A percentile compares a stretch with the other conserved stretches of the same genome.
These are phyloP conservation scores for Thripadectes ignobilis DNA, from an alignment of 2,797 vertebrate species.

Conservation along the genomic window DNA sequence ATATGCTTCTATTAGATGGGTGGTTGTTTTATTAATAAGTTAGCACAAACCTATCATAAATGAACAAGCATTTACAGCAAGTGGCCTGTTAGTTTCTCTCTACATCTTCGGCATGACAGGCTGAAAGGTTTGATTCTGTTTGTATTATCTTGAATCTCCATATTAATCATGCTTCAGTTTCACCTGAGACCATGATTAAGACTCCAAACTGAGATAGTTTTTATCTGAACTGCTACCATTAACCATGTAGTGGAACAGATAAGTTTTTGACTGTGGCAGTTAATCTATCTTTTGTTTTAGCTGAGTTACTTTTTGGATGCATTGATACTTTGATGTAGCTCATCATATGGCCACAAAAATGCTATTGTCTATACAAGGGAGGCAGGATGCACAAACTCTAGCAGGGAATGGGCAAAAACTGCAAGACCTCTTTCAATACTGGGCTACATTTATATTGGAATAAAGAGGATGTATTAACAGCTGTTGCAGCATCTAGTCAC, in stretches of 20 bases:
- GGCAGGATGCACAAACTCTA: background rate
- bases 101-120: background rate
- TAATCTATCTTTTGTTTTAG: background rate
- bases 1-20: background rate
- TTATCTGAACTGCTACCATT: background rate
- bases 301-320: background rate
- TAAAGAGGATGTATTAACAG: background rate
- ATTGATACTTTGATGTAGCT: background rate
- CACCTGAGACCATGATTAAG: constrained; percentile 4
- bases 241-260: background rate
- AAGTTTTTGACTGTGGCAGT: background rate
- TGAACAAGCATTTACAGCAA: background rate
- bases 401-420: background rate
- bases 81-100: background rate
- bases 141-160: background rate
- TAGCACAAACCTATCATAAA: background rate
- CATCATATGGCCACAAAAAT: background rate
- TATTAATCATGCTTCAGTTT: constrained; percentile 36
- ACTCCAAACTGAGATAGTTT: background rate
- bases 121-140: constrained; percentile 7
- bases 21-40: constrained; percentile 9
- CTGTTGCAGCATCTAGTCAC: background rate
- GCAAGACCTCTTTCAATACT: background rate
- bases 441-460: background rate
- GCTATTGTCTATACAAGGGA: background rate